These are phyloP conservation scores for Ericerus pela DNA, from an alignment of 1,140 invertebrate genomes.

Conservation along the genomic window DNA sequence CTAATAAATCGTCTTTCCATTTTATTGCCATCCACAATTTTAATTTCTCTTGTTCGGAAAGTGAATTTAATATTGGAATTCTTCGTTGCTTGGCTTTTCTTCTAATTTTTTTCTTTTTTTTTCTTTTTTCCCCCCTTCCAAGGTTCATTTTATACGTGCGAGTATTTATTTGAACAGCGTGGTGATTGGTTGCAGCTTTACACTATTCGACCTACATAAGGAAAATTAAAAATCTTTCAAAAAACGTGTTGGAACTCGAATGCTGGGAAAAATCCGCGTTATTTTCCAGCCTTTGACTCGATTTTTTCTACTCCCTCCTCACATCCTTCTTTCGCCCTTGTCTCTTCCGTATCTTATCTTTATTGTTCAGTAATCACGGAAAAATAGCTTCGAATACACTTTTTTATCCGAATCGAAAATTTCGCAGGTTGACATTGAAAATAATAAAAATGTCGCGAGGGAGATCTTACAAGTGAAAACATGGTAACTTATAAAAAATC, in stretches of 20 bases:
- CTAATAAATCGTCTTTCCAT: too few relatives aligned
- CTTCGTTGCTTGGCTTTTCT: too few relatives aligned
- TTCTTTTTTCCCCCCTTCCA: too few relatives aligned
- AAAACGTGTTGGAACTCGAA: slow-evolving; percentile 6
- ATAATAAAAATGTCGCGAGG: slow-evolving; percentile 1
- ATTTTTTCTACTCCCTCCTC: not conserved
- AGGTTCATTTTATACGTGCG: slow-evolving; percentile 8
- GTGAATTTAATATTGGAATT: too few relatives aligned
- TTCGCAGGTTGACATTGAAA: slow-evolving; percentile 1
- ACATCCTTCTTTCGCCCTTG: too few relatives aligned
- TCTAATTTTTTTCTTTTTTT: too few relatives aligned
- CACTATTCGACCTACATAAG: slow-evolving; percentile 9
- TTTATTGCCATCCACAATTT: too few relatives aligned
- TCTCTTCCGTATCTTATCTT: too few relatives aligned
- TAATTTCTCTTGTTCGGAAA: too few relatives aligned
- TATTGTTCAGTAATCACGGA: slow-evolving; percentile 7
- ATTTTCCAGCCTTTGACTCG: slow-evolving; percentile 5
- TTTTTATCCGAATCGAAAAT: not conserved
- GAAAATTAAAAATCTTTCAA: slow-evolving; percentile 12
- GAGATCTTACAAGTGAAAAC: too few relatives aligned
- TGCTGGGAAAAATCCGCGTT: not conserved
- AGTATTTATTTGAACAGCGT: slow-evolving; percentile 2
- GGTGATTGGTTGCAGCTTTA: not conserved
- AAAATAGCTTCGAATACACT: slow-evolving; percentile 8
- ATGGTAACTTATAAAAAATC: too few relatives aligned